Evolutionary conservation across 2,888 invertebrate genomes (phyloP).

Genomic region (Clostera curtula): DNA sequence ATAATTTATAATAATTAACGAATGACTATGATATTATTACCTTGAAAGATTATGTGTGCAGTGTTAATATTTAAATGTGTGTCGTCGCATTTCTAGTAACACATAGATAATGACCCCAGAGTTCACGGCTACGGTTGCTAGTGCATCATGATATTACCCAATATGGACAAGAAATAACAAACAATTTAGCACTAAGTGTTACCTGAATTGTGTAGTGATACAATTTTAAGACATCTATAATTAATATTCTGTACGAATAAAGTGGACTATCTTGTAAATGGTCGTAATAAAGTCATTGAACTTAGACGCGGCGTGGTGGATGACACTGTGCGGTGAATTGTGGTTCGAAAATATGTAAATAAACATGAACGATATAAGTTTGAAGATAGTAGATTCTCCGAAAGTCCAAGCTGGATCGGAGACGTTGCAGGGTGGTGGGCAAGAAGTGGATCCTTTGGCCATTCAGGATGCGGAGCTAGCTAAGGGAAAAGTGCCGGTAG

Average conservation of each 20-base stretch:
- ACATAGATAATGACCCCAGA: constrained; percentile 49
- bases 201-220: constrained; percentile 20
- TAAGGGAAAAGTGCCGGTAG: constrained; percentile 29
- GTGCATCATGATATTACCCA: constrained; percentile 57
- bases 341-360: constrained; percentile 70
- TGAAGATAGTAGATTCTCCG: constrained; percentile 63
- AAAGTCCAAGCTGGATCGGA: constrained; percentile 46
- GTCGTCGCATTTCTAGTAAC: constrained; percentile 25
- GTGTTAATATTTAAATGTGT: constrained; percentile 13
- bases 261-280: constrained; percentile 34
- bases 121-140: constrained; percentile 57
- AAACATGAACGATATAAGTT: constrained; percentile 72
- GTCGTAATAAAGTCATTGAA: constrained; percentile 57
- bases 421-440: constrained; percentile 39
- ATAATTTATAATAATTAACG: no score
- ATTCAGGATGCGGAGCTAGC: constrained; percentile 42
- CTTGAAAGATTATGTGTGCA: constrained; percentile 23
- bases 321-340: constrained; percentile 53
- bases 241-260: constrained; percentile 13
- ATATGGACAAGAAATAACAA: constrained; percentile 51
- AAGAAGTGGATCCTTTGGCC: constrained; percentile 60
- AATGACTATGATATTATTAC: no score
- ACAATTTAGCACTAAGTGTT: constrained; percentile 32
- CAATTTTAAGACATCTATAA: constrained; percentile 14
- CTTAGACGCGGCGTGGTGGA: constrained; percentile 58